Evolutionary conservation across 1,140 invertebrate species (phyloP).

Genomic region (Drosophila serrata): DNA sequence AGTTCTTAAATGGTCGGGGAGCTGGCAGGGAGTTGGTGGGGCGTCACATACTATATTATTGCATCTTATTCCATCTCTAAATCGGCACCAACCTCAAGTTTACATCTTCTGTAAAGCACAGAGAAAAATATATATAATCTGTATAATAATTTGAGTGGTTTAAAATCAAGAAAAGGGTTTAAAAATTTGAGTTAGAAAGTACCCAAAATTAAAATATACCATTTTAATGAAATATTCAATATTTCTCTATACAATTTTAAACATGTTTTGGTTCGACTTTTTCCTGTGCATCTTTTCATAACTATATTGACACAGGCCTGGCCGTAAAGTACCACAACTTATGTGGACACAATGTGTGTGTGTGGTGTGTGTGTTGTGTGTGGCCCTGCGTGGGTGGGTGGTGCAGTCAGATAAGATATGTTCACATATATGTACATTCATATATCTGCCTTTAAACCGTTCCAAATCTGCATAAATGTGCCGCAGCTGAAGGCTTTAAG

Average conservation of each 20-base stretch:
- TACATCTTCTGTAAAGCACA: not conserved
- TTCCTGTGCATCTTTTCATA: constrained; percentile 33
- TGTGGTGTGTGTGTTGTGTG: constrained; percentile 14
- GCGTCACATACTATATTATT: constrained; percentile 30
- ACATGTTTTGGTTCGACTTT: not conserved
- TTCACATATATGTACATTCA: not conserved
- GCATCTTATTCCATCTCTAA: constrained; percentile 22
- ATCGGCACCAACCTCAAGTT: constrained; percentile 2
- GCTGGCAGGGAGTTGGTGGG: constrained; percentile 1
- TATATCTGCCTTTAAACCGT: constrained; percentile 35
- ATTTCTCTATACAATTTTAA: not conserved
- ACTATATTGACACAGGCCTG: constrained; percentile 44
- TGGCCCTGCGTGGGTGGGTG: constrained; percentile 50
- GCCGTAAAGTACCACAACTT: constrained; percentile 44
- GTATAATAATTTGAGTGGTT: too few relatives aligned
- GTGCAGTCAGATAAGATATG: constrained; percentile 58
- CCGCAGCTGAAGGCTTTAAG: constrained; percentile 34
- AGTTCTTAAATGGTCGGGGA: not conserved
- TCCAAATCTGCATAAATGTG: constrained; percentile 61
- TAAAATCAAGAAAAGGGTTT: not conserved
- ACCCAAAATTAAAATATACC: too few relatives aligned
- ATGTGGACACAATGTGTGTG: constrained; percentile 33
- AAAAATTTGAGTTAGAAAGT: not conserved
- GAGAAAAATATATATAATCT: constrained; percentile 1
- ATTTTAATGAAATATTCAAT: not conserved